A percentile compares a stretch with the other conserved stretches of the same genome.
phyloP scores from a whole-genome alignment of 1,140 invertebrate species.

The Elysia chlorotica region DNA sequence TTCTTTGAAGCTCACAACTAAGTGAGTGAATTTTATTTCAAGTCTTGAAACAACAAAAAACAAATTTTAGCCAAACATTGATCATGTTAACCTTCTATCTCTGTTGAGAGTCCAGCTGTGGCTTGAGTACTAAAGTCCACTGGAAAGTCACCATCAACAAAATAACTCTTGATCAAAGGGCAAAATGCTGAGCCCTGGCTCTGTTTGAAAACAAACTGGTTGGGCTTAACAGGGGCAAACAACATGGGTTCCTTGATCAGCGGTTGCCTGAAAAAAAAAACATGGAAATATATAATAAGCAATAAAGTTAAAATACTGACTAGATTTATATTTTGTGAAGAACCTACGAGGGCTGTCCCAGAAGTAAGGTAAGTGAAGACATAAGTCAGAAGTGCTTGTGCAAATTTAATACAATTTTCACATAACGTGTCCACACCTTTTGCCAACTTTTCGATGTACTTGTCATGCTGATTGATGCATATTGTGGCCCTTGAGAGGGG shows the following conservation, averaged over 20 bases:
- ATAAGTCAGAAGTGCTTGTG: too few relatives aligned
- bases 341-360: too few relatives aligned
- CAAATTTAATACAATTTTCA: too few relatives aligned
- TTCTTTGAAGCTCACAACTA: too few relatives aligned
- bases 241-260: conserved; percentile 44
- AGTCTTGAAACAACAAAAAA: background rate
- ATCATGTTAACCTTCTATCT: background rate
- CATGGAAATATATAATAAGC: background rate
- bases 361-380: too few relatives aligned
- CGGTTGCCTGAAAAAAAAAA: conserved; percentile 61
- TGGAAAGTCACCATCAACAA: conserved; percentile 15
- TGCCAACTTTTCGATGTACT: too few relatives aligned
- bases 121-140: background rate
- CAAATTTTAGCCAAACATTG: background rate
- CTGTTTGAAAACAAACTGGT: conserved; percentile 78
- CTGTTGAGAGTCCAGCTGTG: conserved; percentile 1
- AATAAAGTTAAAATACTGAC: too few relatives aligned
- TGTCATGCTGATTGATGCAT: too few relatives aligned
- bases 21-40: background rate
- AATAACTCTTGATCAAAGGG: conserved; percentile 70
- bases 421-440: too few relatives aligned
- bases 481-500: too few relatives aligned
- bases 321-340: too few relatives aligned
- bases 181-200: conserved; percentile 83
- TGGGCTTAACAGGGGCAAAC: conserved; percentile 67